phyloP scores from a whole-genome alignment of 1,140 invertebrate species.

The Drosophila santomea region DNA sequence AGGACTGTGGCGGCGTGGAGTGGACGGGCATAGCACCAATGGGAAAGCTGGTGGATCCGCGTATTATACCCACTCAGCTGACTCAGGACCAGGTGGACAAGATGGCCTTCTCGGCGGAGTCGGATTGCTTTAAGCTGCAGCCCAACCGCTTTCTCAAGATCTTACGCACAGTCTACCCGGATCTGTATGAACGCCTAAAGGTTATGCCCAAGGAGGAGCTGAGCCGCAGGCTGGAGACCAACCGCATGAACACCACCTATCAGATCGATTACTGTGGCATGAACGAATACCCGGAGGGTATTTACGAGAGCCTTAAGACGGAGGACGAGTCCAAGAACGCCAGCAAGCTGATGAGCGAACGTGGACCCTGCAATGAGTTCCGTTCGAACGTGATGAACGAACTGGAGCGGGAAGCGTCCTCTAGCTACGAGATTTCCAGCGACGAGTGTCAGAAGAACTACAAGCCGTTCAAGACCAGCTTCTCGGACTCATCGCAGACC shows the following conservation, averaged over 20 bases:
- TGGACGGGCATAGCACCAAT: constrained; percentile 82
- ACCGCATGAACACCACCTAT: constrained; percentile 86
- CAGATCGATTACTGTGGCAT: constrained; percentile 86
- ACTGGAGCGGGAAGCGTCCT: constrained; percentile 54
- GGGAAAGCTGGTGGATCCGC: constrained; percentile 76
- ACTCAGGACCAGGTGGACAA: constrained; percentile 64
- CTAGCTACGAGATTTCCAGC: constrained; percentile 39
- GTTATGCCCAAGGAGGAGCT: constrained; percentile 85
- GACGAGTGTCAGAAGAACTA: constrained; percentile 69
- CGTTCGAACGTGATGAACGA: constrained; percentile 72
- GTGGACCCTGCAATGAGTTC: constrained; percentile 68
- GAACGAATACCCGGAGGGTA: constrained; percentile 84
- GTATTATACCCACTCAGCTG: constrained; percentile 71
- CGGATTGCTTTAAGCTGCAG: constrained; percentile 72
- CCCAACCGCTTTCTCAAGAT: constrained; percentile 81
- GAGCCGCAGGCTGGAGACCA: constrained; percentile 85
- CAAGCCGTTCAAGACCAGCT: constrained; percentile 79
- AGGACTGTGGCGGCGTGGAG: constrained; percentile 66
- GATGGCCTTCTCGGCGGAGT: constrained; percentile 59
- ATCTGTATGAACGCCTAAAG: constrained; percentile 86
- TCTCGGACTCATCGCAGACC: constrained; percentile 64
- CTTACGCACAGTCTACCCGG: constrained; percentile 84
- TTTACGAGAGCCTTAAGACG: constrained; percentile 76
- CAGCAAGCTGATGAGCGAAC: constrained; percentile 56
- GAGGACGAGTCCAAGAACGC: constrained; percentile 72